These are phyloP conservation scores for Euproctis similis DNA, from an alignment of 2,888 invertebrate genomes.

Conservation along the genomic window DNA sequence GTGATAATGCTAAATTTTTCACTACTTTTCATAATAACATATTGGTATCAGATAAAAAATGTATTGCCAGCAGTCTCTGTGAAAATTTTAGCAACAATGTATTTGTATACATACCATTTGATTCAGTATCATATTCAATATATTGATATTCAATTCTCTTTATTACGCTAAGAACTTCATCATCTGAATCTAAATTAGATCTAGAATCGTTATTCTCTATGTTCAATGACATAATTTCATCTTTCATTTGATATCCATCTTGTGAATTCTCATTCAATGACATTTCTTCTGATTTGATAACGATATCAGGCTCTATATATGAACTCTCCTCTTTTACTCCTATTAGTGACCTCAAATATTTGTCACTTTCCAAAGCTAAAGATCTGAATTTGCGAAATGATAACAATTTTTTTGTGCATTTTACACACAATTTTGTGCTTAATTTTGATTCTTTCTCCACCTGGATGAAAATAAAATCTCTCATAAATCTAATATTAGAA, in stretches of 20 bases:
- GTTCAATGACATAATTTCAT: constrained; percentile 13
- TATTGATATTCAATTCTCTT: constrained; percentile 39
- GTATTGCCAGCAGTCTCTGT: no score
- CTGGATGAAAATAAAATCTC: constrained; percentile 31
- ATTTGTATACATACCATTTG: constrained; percentile 30
- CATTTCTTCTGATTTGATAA: constrained; percentile 13
- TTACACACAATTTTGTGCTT: constrained; percentile 44
- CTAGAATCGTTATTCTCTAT: constrained; percentile 11
- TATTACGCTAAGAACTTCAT: constrained; percentile 40
- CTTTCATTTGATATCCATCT: constrained; percentile 18
- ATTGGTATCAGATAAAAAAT: no score
- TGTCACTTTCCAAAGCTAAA: constrained; percentile 44
- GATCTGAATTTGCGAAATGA: constrained; percentile 49
- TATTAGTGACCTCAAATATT: constrained; percentile 31
- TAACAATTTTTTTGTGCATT: constrained; percentile 47
- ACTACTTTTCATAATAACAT: no score
- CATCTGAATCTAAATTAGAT: constrained; percentile 34
- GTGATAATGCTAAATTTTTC: no score
- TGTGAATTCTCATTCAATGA: constrained; percentile 13
- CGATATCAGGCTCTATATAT: constrained; percentile 12
- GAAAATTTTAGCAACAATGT: background rate
- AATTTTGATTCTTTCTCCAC: constrained; percentile 31
- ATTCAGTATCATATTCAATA: constrained; percentile 27
- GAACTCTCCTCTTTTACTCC: constrained; percentile 25
- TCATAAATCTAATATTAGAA: no score